Evolutionary conservation across 2,888 invertebrate genomes (phyloP), one percentile per base, ranked within the genome.

Genomic region (Dermolepida albohirtum): DNA sequence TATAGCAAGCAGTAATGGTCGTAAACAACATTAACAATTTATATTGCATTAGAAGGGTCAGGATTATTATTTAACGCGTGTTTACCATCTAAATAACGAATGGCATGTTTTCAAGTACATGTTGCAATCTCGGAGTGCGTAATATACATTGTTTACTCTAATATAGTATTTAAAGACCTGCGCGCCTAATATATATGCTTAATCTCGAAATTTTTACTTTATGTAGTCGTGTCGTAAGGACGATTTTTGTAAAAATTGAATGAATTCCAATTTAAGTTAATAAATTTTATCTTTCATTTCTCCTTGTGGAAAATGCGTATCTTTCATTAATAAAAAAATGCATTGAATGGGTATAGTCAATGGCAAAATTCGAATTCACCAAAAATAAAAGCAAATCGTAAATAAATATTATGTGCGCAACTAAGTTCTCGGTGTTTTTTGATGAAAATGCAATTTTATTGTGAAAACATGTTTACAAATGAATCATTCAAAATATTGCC

Each of bases 21-120:
- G 59, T 66, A 66, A 57, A 59, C 66, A 66, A 59, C 55, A 41
- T 59, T 59, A 55, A 66, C 66, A 59, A 59, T 59, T 66, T 66
- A 50, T 59, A 40, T 57, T 57, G 59, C 29, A 40, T 57, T 66
- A 39, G 66, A 47, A 57, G 55, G 66, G 59, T 66, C 66, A 59
- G 59, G 66, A 66, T 59, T 66, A 66, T 66, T 66, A 64, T 64
- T 50, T 57, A 49, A 49, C 57, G 50, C 12, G 14, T 50, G 59
- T 66, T 66, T 50, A 66, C 50, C 57, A 40, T 12, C 50, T 27
- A 22, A 27, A 49, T 47, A 55, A 55, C 66, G 49, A 57, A 59
- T 66, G 59, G 66, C 59, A 59, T 66, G 57, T 50, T 66, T 59
- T 66, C 59, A 66, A 66, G 50, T 51, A 44, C 41, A 50, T 59